phyloP scores from a whole-genome alignment of 2,113 vertebrate genomes.

The Perccottus glenii region DNA sequence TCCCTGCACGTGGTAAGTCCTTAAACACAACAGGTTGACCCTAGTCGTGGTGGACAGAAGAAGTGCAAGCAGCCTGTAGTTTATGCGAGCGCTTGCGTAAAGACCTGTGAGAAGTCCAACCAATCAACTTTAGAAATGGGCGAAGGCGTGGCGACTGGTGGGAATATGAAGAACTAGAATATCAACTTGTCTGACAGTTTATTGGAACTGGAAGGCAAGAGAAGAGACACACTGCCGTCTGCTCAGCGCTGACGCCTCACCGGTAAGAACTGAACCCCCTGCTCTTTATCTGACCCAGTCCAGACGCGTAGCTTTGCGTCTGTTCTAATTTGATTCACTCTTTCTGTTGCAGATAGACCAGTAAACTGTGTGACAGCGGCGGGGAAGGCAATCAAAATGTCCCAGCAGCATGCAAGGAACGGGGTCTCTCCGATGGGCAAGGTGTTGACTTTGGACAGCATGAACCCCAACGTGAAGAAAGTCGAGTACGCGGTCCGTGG shows the following conservation, averaged over 20 bases:
- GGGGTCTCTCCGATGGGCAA: conserved; percentile 52
- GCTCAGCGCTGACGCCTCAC: not conserved
- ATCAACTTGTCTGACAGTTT: conserved; percentile 8
- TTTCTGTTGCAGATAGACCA: conserved; percentile 19
- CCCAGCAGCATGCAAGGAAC: conserved; percentile 59
- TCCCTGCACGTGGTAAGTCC: not conserved
- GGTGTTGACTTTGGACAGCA: conserved; percentile 84
- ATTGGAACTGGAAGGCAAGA: not conserved
- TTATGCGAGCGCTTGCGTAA: not conserved
- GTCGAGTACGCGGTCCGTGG: conserved; percentile 90
- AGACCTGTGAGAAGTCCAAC: conserved; percentile 17
- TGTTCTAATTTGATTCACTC: not conserved
- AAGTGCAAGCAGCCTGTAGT: not conserved
- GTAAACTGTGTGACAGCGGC: not conserved
- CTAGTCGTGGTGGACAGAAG: not conserved
- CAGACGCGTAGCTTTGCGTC: not conserved
- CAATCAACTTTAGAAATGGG: conserved; percentile 16
- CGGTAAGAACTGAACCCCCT: not conserved
- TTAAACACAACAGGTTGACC: not conserved
- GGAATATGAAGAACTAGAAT: conserved; percentile 27
- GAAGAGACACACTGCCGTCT: not conserved
- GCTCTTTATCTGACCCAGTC: not conserved
- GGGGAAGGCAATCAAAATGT: conserved; percentile 59
- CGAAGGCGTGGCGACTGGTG: conserved; percentile 40
- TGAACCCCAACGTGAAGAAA: conserved; percentile 84